Evolutionary conservation across 2,888 invertebrate species (phyloP), one percentile per base, ranked within the genome.

Genomic region (Cepaea hortensis): DNA sequence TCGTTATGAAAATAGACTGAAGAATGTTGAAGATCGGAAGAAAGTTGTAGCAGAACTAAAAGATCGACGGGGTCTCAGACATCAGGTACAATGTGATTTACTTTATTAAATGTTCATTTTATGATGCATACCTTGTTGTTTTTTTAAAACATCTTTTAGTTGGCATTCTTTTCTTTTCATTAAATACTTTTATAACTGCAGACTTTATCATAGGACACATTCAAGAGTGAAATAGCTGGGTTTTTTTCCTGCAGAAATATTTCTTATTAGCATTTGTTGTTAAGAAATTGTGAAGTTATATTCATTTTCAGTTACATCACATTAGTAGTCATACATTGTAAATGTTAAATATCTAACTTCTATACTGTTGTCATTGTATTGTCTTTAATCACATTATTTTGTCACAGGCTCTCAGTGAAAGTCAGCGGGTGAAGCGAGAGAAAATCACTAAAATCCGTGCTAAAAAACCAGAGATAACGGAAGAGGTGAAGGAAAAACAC

Each of bases 361-460:
- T 9, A n/a, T 15, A 79, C 23, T 55, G 23, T 62, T 3, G 23
- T 55, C 11, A 23, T 62, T 79, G 15, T 46, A 68, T 20, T n/a
- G n/a, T 79, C n/a, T 62, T 35, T 35, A 20, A 35, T 20, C 35
- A 35, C 23, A 62, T 23, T 48, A 75, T 72, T 65, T 9, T 46
- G 48, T 85, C 50, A 48, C n/a, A 93, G 93, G 88, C 88, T 15
- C 90, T 90, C 46, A 92, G 91, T 82, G 91, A 93, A 79, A 93
- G 93, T 85, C 94, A 94, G 89, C 93, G 93, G 85, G 91, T 89
- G 46, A 91, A 91, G 83, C 88, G 91, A 68, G 91, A 92, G 20
- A 88, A 90, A 73, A 89, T 93, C 5, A 85, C 87, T 23, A 90
- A 90, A 68, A 89, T 90, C 7, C 89, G 94, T 46, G 89, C 88